These are phyloP conservation scores for Haemorhous mexicanus DNA, from an alignment of 2,113 vertebrate species.

Conservation along the genomic window DNA sequence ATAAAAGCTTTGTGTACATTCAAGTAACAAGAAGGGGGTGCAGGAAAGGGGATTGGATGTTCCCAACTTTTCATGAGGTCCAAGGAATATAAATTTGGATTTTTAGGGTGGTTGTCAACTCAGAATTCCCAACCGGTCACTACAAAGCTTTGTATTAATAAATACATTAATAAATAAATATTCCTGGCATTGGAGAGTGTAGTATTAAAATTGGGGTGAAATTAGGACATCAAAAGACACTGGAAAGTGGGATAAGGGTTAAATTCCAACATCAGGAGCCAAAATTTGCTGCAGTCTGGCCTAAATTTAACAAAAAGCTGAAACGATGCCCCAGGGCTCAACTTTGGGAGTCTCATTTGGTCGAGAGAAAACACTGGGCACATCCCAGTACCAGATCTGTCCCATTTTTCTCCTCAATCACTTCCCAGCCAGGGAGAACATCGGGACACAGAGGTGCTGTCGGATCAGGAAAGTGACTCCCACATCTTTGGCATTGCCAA, in stretches of 20 bases:
- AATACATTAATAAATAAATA: not conserved
- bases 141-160: not conserved
- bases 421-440: fast-evolving
- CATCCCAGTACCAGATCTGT: not conserved
- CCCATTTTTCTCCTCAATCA: fast-evolving
- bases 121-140: fast-evolving
- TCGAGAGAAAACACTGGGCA: not conserved
- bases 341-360: not conserved
- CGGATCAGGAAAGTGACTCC: fast-evolving
- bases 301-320: not conserved
- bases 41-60: not conserved
- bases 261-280: not conserved
- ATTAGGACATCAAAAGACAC: fast-evolving
- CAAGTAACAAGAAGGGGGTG: not conserved
- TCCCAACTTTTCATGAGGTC: not conserved
- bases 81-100: not conserved
- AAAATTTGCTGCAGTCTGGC: not conserved
- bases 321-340: not conserved
- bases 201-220: not conserved
- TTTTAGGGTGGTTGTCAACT: not conserved
- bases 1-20: not conserved
- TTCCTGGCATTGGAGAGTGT: not conserved
- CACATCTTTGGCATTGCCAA: fast-evolving
- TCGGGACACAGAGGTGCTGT: fast-evolving
- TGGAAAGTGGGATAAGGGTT: not conserved